phyloP scores from a whole-genome alignment of 2,797 vertebrate species.

The Danio tinwini region DNA sequence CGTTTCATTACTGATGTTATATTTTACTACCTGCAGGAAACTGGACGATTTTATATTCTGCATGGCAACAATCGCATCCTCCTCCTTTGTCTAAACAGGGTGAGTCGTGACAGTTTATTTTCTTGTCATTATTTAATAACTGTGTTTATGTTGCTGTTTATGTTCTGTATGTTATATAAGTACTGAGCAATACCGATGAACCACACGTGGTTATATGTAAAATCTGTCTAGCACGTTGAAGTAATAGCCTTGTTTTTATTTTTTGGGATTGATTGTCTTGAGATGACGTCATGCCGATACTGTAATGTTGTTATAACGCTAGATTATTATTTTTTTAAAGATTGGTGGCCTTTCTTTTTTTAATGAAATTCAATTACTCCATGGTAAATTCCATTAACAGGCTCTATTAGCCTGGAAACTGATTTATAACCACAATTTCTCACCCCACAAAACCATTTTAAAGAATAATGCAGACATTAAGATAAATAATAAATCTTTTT shows the following conservation, averaged over 20 bases:
- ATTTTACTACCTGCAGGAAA: slow-evolving; percentile 21
- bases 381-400: too few species aligned
- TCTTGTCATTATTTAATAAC: not conserved
- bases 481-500: too few species aligned
- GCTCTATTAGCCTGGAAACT: too few species aligned
- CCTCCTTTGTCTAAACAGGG: slow-evolving; percentile 27
- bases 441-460: too few species aligned
- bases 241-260: not conserved
- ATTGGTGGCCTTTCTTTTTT: too few species aligned
- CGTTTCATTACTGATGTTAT: not conserved
- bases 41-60: slow-evolving; percentile 5
- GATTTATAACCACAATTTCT: too few species aligned
- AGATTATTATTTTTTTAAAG: too few species aligned
- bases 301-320: not conserved
- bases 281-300: not conserved
- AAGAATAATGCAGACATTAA: too few species aligned
- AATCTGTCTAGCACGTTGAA: not conserved
- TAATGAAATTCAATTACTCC: too few species aligned
- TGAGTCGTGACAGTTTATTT: slow-evolving; percentile 10
- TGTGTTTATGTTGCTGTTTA: not conserved
- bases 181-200: not conserved
- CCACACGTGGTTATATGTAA: not conserved
- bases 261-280: not conserved
- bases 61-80: slow-evolving; percentile 26
- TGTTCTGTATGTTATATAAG: not conserved